Base-by-base conservation (phyloP, 2,113 vertebrate genomes). In the Noctilio leporinus region DNA sequence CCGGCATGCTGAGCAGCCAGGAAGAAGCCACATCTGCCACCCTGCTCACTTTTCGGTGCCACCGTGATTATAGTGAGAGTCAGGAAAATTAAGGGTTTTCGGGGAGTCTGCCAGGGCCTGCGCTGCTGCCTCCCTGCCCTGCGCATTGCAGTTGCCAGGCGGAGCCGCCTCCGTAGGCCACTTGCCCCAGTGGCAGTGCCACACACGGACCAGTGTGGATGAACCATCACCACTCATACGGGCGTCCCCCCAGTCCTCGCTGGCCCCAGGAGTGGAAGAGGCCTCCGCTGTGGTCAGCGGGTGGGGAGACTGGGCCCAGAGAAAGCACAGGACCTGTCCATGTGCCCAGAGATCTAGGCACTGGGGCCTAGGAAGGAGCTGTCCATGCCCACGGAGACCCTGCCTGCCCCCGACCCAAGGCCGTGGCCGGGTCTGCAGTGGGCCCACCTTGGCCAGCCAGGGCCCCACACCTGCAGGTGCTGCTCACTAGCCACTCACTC, bases 71-170 rank as follows among this genome's bases (percentile, higher is more conserved):
- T 40, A 97, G 94, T 85, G 96, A 90, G 80, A 80, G 77, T 57
- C 19, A 43, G 59, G 95, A 73, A 97, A 96, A 97, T 96, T 65
- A 81, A 94, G 92, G 96, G 97, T 96, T 97, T 95, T 92, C 33
- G 59, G 89, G 81, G 78, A 78, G 4, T 26, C 92, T 96, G 95
- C 96, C 96, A 93, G 83, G 86, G 92, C 70, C 80, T 75, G 45
- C 10, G 90, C 87, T 40, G 90, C 92, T 5, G 70, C 90, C 92
- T 95, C 85, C 67, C 95, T 22, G 7, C 92, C 92, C 94, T 35
- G 84, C 38, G 12, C 33, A 26, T 76, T 96, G 88, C 87, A 70
- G 80, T 96, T 82, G 92, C 94, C 95, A 95, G 92, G 84, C 95
- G 19, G 57, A 87, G 72, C 92, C 33, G 19, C 89, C 96, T 51